Evolutionary conservation across 2,113 vertebrate species (phyloP), one percentile per base, ranked within the genome.

Genomic region (Electrona antarctica): DNA sequence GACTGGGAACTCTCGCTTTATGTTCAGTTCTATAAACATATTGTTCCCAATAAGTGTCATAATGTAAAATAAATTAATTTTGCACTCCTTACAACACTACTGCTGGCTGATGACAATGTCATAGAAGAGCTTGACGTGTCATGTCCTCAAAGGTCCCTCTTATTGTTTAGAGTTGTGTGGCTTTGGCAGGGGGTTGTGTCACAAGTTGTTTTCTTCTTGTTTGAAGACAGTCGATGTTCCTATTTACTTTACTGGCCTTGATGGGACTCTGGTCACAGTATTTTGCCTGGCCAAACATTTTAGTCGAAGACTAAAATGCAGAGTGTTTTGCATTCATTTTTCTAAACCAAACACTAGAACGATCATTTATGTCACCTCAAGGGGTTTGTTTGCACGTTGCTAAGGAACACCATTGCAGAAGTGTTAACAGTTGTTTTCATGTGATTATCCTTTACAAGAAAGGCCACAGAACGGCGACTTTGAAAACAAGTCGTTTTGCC

Each of bases 401-500:
- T 71, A 71, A 78, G 83, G 62, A 78, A 76, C 76, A 57, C 78
- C 62, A 64, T 84, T 50, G 57, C 52, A 66, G 60, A 80, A 56
- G 78, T 86, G 84, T 79, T 76, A 69, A 77, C 64, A 46, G 64
- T 77, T 77, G 67, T 74, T 83, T 84, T 81, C 77, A 48, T 78
- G 64, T 52, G 60, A 75, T 87, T 86, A 73, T 84, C 58, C 74
- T 85, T 77, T 50, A 72, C 59, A 79, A 79, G 62, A 81, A 74
- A 69, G 64, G 64, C 72, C 1, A 58, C 64, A 70, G 71, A 78
- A 48, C 47, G 56, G 69, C 12, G 29, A 67, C 67, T 88, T 81
- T 77, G 71, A 85, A 88, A 86, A 82, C 82, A 84, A 84, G 77
- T 83, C 51, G 50, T 85, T 88, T 79, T 73, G 71, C 54, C 65